These are phyloP conservation scores for Entelurus aequoreus DNA, from an alignment of 2,113 vertebrate genomes.

Conservation along the genomic window DNA sequence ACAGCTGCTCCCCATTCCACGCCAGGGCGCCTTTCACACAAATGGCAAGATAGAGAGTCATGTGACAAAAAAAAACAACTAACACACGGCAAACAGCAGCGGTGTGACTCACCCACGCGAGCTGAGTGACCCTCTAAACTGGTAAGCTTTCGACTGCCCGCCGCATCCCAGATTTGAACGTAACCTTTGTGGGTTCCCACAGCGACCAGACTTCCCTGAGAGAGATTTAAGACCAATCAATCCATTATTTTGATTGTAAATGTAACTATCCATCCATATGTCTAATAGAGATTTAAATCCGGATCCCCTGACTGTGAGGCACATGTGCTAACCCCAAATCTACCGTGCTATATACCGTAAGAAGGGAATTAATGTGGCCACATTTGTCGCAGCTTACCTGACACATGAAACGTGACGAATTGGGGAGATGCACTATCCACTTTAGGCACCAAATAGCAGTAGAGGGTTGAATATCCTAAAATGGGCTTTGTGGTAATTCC, in stretches of 20 bases:
- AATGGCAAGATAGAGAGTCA: neutral
- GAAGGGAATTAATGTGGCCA: no score
- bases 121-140: conserved; percentile 77
- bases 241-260: neutral
- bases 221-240: neutral
- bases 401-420: no score
- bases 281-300: no score
- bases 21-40: conserved; percentile 70
- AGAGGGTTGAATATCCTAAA: no score
- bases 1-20: conserved; percentile 79
- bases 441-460: no score
- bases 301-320: no score
- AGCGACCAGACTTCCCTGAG: conserved; percentile 73
- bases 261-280: neutral
- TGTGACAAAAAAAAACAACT: neutral
- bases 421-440: no score
- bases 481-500: no score
- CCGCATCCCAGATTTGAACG: conserved; percentile 79
- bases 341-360: no score
- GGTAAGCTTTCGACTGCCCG: conserved; percentile 76
- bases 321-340: no score
- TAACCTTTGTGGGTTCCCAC: conserved; percentile 79
- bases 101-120: conserved; percentile 69
- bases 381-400: no score
- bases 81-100: neutral